Conservation (phyloP, 1,140 invertebrate genomes). For the Lysiphlebus fabarum region DNA sequence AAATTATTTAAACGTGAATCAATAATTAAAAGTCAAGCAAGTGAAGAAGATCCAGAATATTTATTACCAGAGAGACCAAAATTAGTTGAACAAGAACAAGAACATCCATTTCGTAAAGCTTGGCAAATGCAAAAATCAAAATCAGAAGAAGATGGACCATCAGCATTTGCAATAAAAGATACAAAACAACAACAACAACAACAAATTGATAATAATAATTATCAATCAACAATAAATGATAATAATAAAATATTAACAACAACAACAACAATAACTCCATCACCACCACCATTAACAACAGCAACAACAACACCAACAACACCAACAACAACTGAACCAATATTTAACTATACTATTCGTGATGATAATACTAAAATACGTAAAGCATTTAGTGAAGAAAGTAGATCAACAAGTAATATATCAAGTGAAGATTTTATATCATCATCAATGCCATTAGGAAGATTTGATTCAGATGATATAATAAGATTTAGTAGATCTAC, state of each 20-base stretch:
- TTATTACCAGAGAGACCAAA: constrained; percentile 50
- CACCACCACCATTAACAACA: too few species aligned
- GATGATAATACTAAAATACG: too few species aligned
- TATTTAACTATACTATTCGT: too few species aligned
- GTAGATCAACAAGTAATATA: not conserved
- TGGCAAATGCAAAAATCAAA: constrained; percentile 53
- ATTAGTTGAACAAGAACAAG: constrained; percentile 49
- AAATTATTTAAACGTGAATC: constrained; percentile 51
- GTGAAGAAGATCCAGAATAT: constrained; percentile 53
- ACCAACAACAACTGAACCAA: constrained; percentile 14
- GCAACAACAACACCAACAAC: too few species aligned
- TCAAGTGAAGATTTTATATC: constrained; percentile 11
- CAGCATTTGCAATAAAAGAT: constrained; percentile 42
- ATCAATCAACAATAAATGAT: constrained; percentile 18
- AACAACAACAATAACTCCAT: too few species aligned
- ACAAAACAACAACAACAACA: constrained; percentile 28
- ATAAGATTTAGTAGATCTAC: constrained; percentile 26
- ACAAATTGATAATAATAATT: too few species aligned
- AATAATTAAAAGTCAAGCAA: constrained; percentile 52
- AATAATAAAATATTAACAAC: too few species aligned
- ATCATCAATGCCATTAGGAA: constrained; percentile 15
- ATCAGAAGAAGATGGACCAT: constrained; percentile 49
- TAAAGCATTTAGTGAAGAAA: not conserved
- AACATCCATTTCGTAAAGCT: constrained; percentile 53
- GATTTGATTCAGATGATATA: constrained; percentile 17